Percentiles rank a stretch among this genome's conserved stretches.
phyloP scores from a whole-genome alignment of 2,888 invertebrate genomes.

The Campaea margaritaria region DNA sequence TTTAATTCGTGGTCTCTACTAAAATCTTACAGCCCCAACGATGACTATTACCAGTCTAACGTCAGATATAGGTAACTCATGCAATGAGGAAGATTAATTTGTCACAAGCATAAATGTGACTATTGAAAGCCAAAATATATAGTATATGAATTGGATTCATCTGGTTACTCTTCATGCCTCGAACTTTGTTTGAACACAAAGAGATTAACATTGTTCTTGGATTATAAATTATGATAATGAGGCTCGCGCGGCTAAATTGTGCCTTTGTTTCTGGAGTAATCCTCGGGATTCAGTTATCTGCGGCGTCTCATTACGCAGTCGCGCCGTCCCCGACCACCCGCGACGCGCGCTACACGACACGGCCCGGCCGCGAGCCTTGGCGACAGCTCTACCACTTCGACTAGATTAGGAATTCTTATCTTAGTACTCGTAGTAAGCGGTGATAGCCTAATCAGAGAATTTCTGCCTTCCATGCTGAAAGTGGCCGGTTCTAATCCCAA shows the following conservation, averaged over 20 bases:
- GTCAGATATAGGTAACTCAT: too few relatives aligned
- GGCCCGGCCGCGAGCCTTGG: not conserved
- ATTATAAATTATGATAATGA: conserved; percentile 17
- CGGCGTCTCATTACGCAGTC: not conserved
- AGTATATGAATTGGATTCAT: not conserved
- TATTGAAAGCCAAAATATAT: too few relatives aligned
- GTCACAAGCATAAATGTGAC: too few relatives aligned
- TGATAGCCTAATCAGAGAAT: too few relatives aligned
- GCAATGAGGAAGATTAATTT: too few relatives aligned
- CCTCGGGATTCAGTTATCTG: conserved; percentile 5
- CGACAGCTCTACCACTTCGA: not conserved
- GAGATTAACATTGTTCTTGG: conserved; percentile 1
- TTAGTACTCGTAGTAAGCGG: too few relatives aligned
- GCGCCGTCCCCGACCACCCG: not conserved
- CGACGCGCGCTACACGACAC: not conserved
- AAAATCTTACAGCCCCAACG: too few relatives aligned
- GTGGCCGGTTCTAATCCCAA: too few relatives aligned
- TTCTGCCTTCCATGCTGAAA: too few relatives aligned
- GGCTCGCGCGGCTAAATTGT: not conserved
- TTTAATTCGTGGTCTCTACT: too few relatives aligned
- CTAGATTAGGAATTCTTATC: not conserved
- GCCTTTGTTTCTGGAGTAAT: conserved; percentile 3
- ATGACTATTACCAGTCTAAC: too few relatives aligned
- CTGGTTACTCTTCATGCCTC: not conserved
- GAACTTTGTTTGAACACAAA: not conserved